Base-by-base conservation (phyloP, 2,113 vertebrate species). In the Pteruthius melanotis region DNA sequence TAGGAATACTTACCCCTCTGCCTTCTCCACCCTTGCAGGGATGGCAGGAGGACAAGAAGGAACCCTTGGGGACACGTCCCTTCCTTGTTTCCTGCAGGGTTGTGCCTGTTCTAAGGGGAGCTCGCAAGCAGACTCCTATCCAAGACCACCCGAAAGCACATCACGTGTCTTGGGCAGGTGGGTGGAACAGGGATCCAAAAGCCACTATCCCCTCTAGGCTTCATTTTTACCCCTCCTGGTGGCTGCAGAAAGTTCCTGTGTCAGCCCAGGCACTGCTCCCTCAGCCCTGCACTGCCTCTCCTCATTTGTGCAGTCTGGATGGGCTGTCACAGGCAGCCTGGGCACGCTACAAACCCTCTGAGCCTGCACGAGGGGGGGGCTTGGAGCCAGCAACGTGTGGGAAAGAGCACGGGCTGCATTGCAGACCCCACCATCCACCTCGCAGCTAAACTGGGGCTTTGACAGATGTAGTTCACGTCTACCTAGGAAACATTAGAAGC, bases 331-430 rank as follows among this genome's bases (percentile, higher is more conserved):
- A 31, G 57, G 31, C 75, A 86, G 33, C n/a, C 49, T 56, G 19
- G 52, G 42, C 33, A 15, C 1, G 11, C 9, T 10, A 40, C 8
- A 52, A 89, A 52, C n/a, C 53, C 49, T 33, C 63, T 0, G 0
- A 88, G 42, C 31, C 68, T 54, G 50, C 45, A 66, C 2, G 1
- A 47, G 49, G 35, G 23, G 20, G 35, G 37, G 75, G 71, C 71
- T 90, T 18, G 13, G 27, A 93, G 54, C 45, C 59, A 77, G 64
- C 31, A 70, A 20, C 0, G 0, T 39, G 65, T 71, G 28, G 33
- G 26, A 90, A 93, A 57, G 8, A 18, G 54, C 57, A 35, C 0
- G 9, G 59, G 16, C 50, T 66, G 64, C 64, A 50, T 3, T 61
- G 65, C 81, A 85, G 87, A 90, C 71, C 57, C 79, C 50, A 33